Evolutionary conservation across 2,797 vertebrate genomes (phyloP).

Genomic region (Sparidentex hasta): DNA sequence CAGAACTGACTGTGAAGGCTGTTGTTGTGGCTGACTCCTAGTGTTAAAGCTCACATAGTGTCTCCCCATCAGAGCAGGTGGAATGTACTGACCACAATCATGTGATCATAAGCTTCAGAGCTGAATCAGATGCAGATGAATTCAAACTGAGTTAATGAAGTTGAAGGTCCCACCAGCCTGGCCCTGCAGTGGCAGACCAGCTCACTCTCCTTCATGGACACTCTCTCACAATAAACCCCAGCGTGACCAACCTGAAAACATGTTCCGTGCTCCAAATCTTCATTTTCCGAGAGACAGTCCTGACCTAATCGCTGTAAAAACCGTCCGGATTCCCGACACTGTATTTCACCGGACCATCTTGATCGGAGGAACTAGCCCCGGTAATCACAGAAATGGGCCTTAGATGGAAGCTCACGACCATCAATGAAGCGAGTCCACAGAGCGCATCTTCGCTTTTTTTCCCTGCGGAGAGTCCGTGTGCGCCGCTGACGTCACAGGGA

Average conservation of each 20-base stretch:
- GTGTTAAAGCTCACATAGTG: not conserved
- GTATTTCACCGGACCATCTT: conserved; percentile 54
- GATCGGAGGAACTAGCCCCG: conserved; percentile 33
- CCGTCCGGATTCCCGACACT: not conserved
- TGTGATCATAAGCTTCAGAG: not conserved
- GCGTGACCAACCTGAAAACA: conserved; percentile 84
- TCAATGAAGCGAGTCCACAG: conserved; percentile 36
- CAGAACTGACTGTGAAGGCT: not conserved
- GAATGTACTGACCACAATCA: not conserved
- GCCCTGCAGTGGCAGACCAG: not conserved
- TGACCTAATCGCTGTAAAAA: conserved; percentile 6
- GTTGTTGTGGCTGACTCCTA: not conserved
- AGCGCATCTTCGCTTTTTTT: conserved; percentile 8
- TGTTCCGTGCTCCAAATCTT: conserved; percentile 91
- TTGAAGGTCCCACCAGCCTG: not conserved
- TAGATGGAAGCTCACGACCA: conserved; percentile 55
- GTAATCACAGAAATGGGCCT: conserved; percentile 54
- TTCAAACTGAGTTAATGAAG: not conserved
- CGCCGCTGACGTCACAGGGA: not conserved
- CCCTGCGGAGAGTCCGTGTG: conserved; percentile 4
- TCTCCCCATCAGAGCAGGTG: conserved; percentile 7
- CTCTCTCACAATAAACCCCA: not conserved
- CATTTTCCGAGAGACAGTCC: conserved; percentile 72
- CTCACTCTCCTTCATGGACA: not conserved
- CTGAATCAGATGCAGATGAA: not conserved